Evolutionary conservation across 2,797 vertebrate species (phyloP), one percentile per base, ranked within the genome.

Genomic region (Pteronotus mesoamericanus): DNA sequence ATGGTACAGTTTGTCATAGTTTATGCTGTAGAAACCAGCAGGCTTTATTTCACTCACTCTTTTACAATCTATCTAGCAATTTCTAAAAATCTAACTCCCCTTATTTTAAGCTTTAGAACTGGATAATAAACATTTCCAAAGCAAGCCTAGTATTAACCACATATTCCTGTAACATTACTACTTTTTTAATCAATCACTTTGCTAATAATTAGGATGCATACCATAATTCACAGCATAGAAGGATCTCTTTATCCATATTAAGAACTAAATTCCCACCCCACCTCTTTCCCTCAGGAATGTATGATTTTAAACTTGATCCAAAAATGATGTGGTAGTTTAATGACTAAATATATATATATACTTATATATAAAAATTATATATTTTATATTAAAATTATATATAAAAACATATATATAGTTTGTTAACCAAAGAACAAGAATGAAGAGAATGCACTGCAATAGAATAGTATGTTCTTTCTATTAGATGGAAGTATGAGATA

Each of bases 401-500:
- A n/a, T n/a, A n/a, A n/a, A n/a, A n/a, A n/a, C n/a, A n/a, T n/a
- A n/a, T n/a, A n/a, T n/a, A n/a, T n/a, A n/a, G n/a, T n/a, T n/a
- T n/a, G n/a, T 80, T 84, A 97, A 83, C 59, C 3, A 14, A 90
- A 80, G 89, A 53, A 61, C 39, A 89, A 68, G 53, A 91, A 46
- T 85, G 44, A 66, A 93, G 26, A 51, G 26, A 39, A 32, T 34
- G 32, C 72, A 12, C 34, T 61, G 11, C 74, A 42, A 57, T 51
- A 91, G 68, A 32, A 75, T 74, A 75, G 57, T 72, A 57, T 87
- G 39, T 46, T 71, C 42, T 96, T 97, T 74, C 95, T 97, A 96
- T 97, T 96, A 97, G 96, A 86, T 97, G 97, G 95, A 82, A 91
- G 82, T 95, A 9, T 94, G 83, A 78, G 86, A 95, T 97, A 94